Percentiles rank a stretch among this genome's conserved stretches.
Evolutionary conservation across 2,113 vertebrate species (phyloP).

Genomic region (Leptodactylus fuscus): DNA sequence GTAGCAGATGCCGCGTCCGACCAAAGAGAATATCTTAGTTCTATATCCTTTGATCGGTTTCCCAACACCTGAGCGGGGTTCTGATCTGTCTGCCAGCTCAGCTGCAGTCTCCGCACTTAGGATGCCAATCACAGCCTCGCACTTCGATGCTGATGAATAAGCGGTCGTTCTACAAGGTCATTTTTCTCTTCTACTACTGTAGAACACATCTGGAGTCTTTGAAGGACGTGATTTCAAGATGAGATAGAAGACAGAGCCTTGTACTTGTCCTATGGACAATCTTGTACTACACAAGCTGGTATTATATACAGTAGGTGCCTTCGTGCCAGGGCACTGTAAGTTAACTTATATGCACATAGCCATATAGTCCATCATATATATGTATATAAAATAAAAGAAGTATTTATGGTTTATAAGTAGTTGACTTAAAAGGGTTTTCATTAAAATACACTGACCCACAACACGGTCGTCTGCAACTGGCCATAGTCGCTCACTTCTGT

Average conservation of each 20-base stretch:
- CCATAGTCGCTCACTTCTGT: no score
- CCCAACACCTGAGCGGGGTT: background rate
- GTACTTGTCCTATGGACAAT: background rate
- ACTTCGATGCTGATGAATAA: background rate
- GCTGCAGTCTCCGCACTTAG: conserved; percentile 7
- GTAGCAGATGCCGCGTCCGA: background rate
- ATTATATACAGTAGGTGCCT: no score
- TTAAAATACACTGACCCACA: no score
- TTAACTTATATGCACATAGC: background rate
- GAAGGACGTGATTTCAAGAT: background rate
- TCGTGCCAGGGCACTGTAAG: background rate
- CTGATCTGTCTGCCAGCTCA: background rate
- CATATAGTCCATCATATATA: no score
- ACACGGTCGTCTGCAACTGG: no score
- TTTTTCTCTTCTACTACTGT: background rate
- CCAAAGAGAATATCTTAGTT: background rate
- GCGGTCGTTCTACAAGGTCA: conserved; percentile 21
- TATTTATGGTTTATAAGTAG: no score
- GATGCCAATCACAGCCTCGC: conserved; percentile 44
- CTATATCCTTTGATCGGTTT: background rate
- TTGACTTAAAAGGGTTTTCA: no score
- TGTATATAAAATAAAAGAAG: no score
- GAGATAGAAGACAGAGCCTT: background rate
- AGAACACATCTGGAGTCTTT: background rate
- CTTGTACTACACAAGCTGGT: background rate